Conservation (phyloP, 2,888 invertebrate species). For the Campoletis raptor region DNA sequence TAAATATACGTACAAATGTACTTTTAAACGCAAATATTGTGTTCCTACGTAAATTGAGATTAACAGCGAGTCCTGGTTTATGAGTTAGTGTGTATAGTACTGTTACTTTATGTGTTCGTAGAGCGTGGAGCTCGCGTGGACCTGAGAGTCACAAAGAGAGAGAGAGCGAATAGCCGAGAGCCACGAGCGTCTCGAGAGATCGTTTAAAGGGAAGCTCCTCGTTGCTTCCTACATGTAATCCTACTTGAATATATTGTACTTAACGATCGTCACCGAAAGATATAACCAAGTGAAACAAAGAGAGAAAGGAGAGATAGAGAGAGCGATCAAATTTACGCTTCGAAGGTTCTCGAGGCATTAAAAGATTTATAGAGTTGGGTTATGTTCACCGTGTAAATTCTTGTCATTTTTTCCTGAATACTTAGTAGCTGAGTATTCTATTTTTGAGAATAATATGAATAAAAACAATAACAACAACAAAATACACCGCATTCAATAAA, state of each 20-base stretch:
- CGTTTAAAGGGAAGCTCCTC: conserved; percentile 52
- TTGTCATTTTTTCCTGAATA: not conserved
- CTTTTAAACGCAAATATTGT: conserved; percentile 15
- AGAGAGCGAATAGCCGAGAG: conserved; percentile 26
- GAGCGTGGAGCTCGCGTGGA: conserved; percentile 1
- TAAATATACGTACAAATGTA: conserved; percentile 4
- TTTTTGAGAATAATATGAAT: not conserved
- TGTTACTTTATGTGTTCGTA: conserved; percentile 29
- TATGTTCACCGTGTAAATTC: not conserved
- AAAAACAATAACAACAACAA: not conserved
- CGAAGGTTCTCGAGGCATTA: conserved; percentile 15
- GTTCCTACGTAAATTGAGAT: not conserved
- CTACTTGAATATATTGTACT: conserved; percentile 33
- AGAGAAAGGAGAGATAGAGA: not conserved
- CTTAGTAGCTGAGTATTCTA: not conserved
- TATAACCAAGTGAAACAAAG: conserved; percentile 22
- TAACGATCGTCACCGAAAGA: conserved; percentile 47
- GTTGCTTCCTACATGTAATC: conserved; percentile 29
- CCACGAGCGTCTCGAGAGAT: conserved; percentile 42
- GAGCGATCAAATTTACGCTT: conserved; percentile 26
- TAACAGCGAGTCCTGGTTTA: conserved; percentile 16
- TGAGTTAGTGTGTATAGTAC: conserved; percentile 7
- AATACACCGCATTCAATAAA: not conserved
- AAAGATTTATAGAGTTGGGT: conserved; percentile 29
- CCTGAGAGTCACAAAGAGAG: conserved; percentile 12